Conservation (phyloP, 2,797 vertebrate genomes). For the Parauchenoglanis punctatus region DNA sequence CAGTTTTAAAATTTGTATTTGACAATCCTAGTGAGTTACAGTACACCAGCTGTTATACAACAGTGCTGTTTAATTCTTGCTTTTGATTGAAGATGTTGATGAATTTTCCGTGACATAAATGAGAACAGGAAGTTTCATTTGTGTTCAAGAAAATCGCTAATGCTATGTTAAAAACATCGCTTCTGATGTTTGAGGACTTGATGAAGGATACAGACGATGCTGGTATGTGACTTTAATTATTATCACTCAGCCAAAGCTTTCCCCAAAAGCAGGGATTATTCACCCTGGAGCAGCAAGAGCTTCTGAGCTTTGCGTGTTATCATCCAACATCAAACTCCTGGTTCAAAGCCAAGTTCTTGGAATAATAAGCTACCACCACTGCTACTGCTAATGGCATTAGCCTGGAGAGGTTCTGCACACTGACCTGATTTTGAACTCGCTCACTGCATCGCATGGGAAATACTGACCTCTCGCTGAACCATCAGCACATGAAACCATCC, state of each 20-base stretch:
- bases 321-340: conserved; percentile 13
- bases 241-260: neutral
- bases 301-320: neutral
- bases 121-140: neutral
- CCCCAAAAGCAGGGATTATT: neutral
- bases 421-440: conserved; percentile 26
- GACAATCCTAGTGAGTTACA: neutral
- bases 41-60: neutral
- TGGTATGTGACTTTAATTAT: neutral
- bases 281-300: neutral
- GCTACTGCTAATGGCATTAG: conserved; percentile 23
- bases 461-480: neutral
- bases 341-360: conserved; percentile 7
- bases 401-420: conserved; percentile 6
- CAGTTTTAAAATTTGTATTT: neutral
- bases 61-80: neutral
- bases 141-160: neutral
- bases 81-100: neutral
- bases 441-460: neutral
- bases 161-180: neutral
- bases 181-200: neutral
- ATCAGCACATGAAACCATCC: neutral
- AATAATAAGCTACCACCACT: conserved; percentile 13
- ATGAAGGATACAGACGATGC: neutral
- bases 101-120: neutral